phyloP scores from a whole-genome alignment of 2,113 vertebrate species.

The Takifugu bimaculatus region DNA sequence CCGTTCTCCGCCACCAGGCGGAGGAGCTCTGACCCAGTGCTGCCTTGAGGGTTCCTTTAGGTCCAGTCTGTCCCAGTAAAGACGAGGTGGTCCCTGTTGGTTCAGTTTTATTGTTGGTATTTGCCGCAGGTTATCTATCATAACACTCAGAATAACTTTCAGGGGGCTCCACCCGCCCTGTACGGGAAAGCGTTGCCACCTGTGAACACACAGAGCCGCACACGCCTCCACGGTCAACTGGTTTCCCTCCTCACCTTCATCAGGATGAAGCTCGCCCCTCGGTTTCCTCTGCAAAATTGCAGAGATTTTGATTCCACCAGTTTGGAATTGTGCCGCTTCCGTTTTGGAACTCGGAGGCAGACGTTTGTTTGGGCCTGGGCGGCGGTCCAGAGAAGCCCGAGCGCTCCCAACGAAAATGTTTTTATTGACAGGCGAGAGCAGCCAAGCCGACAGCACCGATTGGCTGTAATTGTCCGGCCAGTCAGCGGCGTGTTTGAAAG shows the following conservation, averaged over 20 bases:
- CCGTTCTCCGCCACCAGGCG: slow-evolving; percentile 61
- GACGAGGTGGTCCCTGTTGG: slow-evolving; percentile 24
- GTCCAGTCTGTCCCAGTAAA: slow-evolving; percentile 13
- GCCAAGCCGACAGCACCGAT: slow-evolving; percentile 64
- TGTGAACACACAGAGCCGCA: slow-evolving; percentile 16
- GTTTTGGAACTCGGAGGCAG: slow-evolving; percentile 46
- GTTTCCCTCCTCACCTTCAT: slow-evolving; percentile 12
- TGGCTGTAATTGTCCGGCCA: slow-evolving; percentile 70
- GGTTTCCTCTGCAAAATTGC: slow-evolving; percentile 51
- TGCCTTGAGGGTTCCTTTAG: slow-evolving; percentile 24
- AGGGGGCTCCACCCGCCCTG: slow-evolving; percentile 24
- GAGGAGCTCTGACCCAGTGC: slow-evolving; percentile 47
- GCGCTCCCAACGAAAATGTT: slow-evolving; percentile 67
- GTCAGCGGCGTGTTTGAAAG: slow-evolving; percentile 67
- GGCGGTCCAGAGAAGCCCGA: slow-evolving; percentile 38
- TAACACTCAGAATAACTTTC: slow-evolving; percentile 20
- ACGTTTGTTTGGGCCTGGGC: slow-evolving; percentile 43
- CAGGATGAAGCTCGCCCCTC: slow-evolving; percentile 32
- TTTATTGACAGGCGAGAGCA: slow-evolving; percentile 73
- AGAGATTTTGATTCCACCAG: slow-evolving; percentile 38
- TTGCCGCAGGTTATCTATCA: slow-evolving; percentile 22
- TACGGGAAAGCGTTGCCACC: slow-evolving; percentile 35
- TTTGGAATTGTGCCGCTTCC: slow-evolving; percentile 49
- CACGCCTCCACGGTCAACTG: slow-evolving; percentile 31
- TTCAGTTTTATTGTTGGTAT: slow-evolving; percentile 11